Evolutionary conservation across 37 sponge, comb jelly and placozoan species (phyloP), one percentile per base, ranked within the genome.

Genomic region (Cliona cf. orientalis): DNA sequence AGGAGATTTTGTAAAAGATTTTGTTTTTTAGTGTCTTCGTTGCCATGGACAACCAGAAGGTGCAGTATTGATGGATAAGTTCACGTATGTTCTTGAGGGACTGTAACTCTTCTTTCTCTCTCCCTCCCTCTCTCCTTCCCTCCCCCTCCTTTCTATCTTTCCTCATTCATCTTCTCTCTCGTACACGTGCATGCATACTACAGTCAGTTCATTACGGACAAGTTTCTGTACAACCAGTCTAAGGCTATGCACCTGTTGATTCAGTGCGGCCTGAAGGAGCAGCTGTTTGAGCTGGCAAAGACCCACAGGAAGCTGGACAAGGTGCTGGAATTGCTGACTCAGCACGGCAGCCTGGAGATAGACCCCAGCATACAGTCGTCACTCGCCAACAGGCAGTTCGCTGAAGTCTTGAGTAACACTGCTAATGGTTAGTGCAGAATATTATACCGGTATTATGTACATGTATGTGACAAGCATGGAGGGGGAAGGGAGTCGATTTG

Each of bases 211-310:
- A 74, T 90, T 37, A 71, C 56, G 2, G 90, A 90, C 53, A 84
- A 90, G 63, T 90, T 90, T 56, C 90, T 80, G 26, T 90, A 90
- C 64, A 43, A 84, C 38, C 85, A 84, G 58, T 31, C 69, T 17
- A 69, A 67, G 36, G 90, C 90, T 43, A 75, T 92, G 81, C 84
- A 92, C 56, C 33, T 84, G n/a, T 45, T 92, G 32, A 26, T 88
- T n/a, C 43, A 63, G 14, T 70, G 72, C 65, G 89, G 89, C 0
- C 75, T 92, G 40, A 80, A 79, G 25, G 89, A 84, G 28, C 87
- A 87, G 56, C 67, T 88, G 53, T 41, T 92, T 74, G 89, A 88
- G 17, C 42, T 87, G 55, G 93, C 89, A 35, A 87, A 88, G 91
- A 69, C 91, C 14, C 86, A 91, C 29, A 76, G 58, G 4, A 79